Base-by-base conservation (phyloP, 2,113 vertebrate species). In the Agapornis roseicollis region DNA sequence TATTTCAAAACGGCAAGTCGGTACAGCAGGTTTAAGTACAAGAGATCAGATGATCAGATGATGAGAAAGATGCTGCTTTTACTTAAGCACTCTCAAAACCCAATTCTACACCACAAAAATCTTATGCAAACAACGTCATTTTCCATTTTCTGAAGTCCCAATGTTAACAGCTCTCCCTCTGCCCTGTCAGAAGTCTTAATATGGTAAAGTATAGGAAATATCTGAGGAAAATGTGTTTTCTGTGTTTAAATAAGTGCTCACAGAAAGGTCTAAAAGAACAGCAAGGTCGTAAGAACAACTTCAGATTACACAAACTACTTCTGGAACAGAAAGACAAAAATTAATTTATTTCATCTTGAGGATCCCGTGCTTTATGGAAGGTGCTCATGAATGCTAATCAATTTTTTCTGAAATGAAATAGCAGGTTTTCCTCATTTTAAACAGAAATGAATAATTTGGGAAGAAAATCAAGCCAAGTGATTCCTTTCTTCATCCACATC, bases 311-410 rank as follows among this genome's bases (percentile, higher is more conserved):
- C 14, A 73, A 58, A 80, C 25, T 88, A 9, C 42, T 85, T 88
- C 33, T 19, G 31, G 29, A 86, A 29, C 55, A 80, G 35, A 92
- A 88, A 78, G 20, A 11, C 76, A 89, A 65, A 77, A 58, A 87
- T 64, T 84, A 81, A 81, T 84, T 92, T 61, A 78, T 81, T 89
- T 79, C 78, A 96, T 78, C 87, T 94, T 85, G 80, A 92, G 7
- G 70, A 92, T 87, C 47, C 87, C 0, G 1, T 87, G 73, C 44
- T 81, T 85, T 53, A 31, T n/a, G 17, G 31, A 39, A 81, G 56
- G 56, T 49, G 9, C 61, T 89, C 37, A 69, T 49, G 83, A 87
- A 94, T 92, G 78, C 29, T 94, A 69, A 94, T 71, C 27, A 89
- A 78, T 55, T 72, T 72, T 76, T 76, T 31, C 11, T 65, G 58